These are phyloP conservation scores for Leuctra nigra DNA, from an alignment of 2,888 invertebrate genomes.

Conservation along the genomic window DNA sequence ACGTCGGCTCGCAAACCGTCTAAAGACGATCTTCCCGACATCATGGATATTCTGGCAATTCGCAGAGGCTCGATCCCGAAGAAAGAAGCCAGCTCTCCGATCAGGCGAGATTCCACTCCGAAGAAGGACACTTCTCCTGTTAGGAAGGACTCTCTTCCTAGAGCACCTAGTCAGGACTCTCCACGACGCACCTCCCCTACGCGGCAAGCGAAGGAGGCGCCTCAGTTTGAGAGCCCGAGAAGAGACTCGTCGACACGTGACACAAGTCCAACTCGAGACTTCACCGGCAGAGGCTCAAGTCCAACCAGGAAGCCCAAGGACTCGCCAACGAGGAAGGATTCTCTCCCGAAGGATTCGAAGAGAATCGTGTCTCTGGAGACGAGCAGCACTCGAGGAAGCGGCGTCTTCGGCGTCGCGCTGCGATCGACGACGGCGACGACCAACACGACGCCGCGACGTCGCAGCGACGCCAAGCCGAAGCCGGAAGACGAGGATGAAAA, in stretches of 20 bases:
- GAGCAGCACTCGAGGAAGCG: constrained; percentile 16
- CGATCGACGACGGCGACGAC: constrained; percentile 43
- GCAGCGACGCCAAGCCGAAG: constrained; percentile 32
- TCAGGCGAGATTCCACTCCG: background rate
- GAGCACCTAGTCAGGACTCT: background rate
- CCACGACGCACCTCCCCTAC: background rate
- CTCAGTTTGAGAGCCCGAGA: background rate
- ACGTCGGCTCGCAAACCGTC: background rate
- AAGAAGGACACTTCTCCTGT: background rate
- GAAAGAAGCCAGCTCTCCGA: background rate
- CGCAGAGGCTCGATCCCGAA: constrained; percentile 2
- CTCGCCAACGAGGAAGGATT: constrained; percentile 18
- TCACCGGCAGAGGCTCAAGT: background rate
- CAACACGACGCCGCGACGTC: constrained; percentile 40
- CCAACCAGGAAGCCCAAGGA: background rate
- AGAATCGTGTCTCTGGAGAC: constrained; percentile 20
- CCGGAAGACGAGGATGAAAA: constrained; percentile 45
- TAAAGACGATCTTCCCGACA: background rate
- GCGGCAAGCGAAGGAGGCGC: background rate
- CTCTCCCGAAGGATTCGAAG: constrained; percentile 25
- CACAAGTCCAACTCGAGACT: background rate
- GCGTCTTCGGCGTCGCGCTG: constrained; percentile 23
- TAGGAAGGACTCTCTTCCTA: constrained; percentile 9
- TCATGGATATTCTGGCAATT: background rate
- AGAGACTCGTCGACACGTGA: constrained; percentile 8